A percentile compares a stretch with the other conserved stretches of the same genome.
Conservation (phyloP, 2,888 invertebrate genomes). For the Idaea aversata region DNA sequence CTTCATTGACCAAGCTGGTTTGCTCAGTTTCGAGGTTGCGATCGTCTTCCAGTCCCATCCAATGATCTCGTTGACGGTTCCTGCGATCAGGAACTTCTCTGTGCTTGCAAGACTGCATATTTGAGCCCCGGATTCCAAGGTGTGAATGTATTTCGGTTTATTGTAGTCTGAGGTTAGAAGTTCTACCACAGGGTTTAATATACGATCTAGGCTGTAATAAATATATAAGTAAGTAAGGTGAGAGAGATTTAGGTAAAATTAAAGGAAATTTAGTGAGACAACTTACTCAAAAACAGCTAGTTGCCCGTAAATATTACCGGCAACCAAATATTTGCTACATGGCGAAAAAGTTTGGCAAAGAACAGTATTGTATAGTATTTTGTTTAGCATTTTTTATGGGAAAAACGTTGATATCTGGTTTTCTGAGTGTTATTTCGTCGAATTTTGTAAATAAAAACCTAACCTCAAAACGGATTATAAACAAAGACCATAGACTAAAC, state of each 20-base stretch:
- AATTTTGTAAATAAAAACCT: constrained; percentile 7
- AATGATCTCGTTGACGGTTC: constrained; percentile 87
- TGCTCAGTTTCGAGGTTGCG: constrained; percentile 80
- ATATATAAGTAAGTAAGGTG: constrained; percentile 7
- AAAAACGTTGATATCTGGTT: neutral
- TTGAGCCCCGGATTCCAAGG: constrained; percentile 82
- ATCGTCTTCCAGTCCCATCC: constrained; percentile 89
- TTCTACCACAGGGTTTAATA: constrained; percentile 80
- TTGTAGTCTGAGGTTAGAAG: constrained; percentile 77
- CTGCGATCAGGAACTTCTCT: constrained; percentile 85
- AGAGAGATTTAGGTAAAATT: neutral
- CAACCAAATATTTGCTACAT: constrained; percentile 89
- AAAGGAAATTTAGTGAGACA: constrained; percentile 5
- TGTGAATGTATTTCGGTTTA: constrained; percentile 80
- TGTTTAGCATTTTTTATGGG: constrained; percentile 64
- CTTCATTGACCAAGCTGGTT: constrained; percentile 84
- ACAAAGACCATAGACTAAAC: constrained; percentile 7
- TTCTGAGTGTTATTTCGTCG: neutral
- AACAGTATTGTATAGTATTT: constrained; percentile 89
- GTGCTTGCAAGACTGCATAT: constrained; percentile 85
- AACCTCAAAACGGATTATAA: constrained; percentile 10
- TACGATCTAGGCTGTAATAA: constrained; percentile 80
- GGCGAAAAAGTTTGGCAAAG: constrained; percentile 90
- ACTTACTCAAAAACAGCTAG: constrained; percentile 91
- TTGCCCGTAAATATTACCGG: constrained; percentile 92